Percentiles rank a stretch among this genome's conserved stretches.
Evolutionary conservation across 2,113 vertebrate species (phyloP).

Genomic region (Uria lomvia): DNA sequence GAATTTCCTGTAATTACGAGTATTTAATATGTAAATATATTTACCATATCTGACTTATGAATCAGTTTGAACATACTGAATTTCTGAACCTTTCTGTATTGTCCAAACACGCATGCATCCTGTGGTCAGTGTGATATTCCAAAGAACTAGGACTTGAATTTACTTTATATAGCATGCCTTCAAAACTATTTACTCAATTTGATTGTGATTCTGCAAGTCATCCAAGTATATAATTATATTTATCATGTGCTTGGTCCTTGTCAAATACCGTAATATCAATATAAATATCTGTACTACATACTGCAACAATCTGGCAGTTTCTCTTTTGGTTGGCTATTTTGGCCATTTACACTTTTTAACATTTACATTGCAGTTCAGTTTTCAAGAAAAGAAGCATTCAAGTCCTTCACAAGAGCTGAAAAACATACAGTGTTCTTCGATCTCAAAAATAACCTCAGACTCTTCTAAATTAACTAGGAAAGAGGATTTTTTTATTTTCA

Average conservation of each 20-base stretch:
- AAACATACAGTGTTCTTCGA: neutral
- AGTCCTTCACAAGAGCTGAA: constrained; percentile 51
- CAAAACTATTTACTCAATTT: neutral
- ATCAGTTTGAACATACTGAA: neutral
- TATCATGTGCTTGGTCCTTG: neutral
- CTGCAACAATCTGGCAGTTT: neutral
- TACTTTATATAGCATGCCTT: neutral
- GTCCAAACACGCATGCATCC: neutral
- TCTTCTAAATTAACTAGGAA: constrained; percentile 33
- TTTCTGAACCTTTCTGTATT: neutral
- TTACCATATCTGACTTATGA: neutral
- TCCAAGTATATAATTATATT: neutral
- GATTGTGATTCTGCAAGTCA: neutral
- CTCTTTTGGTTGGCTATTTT: neutral
- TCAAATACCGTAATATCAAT: neutral
- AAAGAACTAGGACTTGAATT: neutral
- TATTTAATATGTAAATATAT: neutral
- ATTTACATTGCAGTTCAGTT: constrained; percentile 39
- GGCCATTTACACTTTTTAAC: neutral
- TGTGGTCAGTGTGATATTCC: neutral
- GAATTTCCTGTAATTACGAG: neutral
- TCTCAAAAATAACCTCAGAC: constrained; percentile 7
- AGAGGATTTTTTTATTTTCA: constrained; percentile 66
- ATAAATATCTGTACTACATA: neutral
- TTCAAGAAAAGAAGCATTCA: constrained; percentile 41